phyloP scores from a whole-genome alignment of 2,113 vertebrate species.

The Philantomba maxwellii region DNA sequence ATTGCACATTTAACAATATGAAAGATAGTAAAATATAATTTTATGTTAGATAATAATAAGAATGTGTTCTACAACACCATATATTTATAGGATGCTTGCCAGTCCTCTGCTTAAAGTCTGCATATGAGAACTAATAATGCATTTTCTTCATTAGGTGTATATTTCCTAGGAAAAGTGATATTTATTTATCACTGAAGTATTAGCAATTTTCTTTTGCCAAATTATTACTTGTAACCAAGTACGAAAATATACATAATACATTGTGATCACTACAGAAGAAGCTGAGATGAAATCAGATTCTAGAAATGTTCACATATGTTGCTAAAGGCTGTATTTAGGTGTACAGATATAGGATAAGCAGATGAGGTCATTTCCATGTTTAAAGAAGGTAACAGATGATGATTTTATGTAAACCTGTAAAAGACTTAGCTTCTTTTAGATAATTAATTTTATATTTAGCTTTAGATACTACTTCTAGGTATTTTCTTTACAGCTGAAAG shows the following conservation, averaged over 20 bases:
- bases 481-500: not conserved
- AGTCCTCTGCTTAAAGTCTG: slow-evolving; percentile 10
- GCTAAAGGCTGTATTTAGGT: not conserved
- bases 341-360: not conserved
- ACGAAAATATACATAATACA: not conserved
- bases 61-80: not conserved
- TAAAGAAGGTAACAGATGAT: not conserved
- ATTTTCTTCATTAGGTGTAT: not conserved
- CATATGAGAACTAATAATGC: slow-evolving; percentile 19
- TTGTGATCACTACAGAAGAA: not conserved
- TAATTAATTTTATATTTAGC: not conserved
- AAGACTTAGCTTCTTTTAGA: not conserved
- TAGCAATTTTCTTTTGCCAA: slow-evolving; percentile 38
- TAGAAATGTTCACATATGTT: not conserved
- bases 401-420: not conserved
- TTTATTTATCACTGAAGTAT: slow-evolving; percentile 31
- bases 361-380: not conserved
- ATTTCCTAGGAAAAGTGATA: slow-evolving; percentile 1
- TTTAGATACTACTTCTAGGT: not conserved
- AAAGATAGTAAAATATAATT: slow-evolving; percentile 58
- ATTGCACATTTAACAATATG: slow-evolving; percentile 55
- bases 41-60: slow-evolving; percentile 56
- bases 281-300: not conserved
- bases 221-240: not conserved
- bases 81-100: not conserved